A percentile compares a stretch with the other conserved stretches of the same genome.
phyloP scores from a whole-genome alignment of 2,888 invertebrate genomes.

The Drosophila atripex region DNA sequence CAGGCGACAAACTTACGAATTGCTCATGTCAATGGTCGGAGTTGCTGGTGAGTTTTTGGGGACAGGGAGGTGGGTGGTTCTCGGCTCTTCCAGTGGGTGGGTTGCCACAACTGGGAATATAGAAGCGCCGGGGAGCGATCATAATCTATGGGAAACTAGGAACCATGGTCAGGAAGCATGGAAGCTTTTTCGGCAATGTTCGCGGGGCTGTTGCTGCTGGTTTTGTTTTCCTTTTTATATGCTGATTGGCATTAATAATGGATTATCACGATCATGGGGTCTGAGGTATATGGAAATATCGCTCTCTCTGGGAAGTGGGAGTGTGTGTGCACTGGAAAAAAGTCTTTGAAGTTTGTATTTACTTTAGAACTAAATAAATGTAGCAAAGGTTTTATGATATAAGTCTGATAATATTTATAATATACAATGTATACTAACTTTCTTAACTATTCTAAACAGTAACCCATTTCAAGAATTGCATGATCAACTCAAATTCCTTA shows the following conservation, averaged over 20 bases:
- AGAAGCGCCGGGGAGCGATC: constrained; percentile 70
- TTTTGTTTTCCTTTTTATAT: constrained; percentile 66
- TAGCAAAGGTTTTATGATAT: too few species aligned
- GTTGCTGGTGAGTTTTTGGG: constrained; percentile 11
- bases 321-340: constrained; percentile 23
- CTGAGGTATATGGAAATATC: constrained; percentile 80
- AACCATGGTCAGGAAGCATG: constrained; percentile 31
- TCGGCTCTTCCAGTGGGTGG: constrained; percentile 28
- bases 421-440: too few species aligned
- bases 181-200: constrained; percentile 28
- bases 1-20: constrained; percentile 83
- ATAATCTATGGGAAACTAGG: constrained; percentile 72
- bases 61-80: constrained; percentile 48
- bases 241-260: constrained; percentile 85
- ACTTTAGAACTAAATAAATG: too few species aligned
- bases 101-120: constrained; percentile 5
- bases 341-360: background rate
- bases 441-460: too few species aligned
- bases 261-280: constrained; percentile 83
- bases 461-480: too few species aligned
- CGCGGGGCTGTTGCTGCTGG: constrained; percentile 20
- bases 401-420: too few species aligned
- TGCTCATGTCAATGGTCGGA: constrained; percentile 70
- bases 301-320: constrained; percentile 50
- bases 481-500: too few species aligned